Base-by-base conservation (phyloP, 2,113 vertebrate species). In the Tonatia bakeri region DNA sequence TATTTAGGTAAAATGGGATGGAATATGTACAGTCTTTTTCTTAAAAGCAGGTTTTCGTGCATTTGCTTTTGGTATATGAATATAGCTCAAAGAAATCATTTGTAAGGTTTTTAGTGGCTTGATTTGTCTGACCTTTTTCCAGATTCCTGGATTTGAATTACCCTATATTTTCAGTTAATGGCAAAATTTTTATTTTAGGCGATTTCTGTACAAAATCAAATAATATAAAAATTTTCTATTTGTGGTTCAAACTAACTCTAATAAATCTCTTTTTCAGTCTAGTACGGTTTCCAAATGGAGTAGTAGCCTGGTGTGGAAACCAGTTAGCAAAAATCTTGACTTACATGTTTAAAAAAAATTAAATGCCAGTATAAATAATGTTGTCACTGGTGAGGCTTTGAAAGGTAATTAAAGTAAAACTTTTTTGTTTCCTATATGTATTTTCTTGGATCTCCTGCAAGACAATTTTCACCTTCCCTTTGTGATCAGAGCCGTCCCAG, bases 381-480 rank as follows among this genome's bases (percentile, higher is more conserved):
- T 96, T 98, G 97, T 98, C 97, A 98, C 97, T 98, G 89, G 26
- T 94, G 92, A 98, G 98, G 98, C 96, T 88, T 98, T 98, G 97
- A 98, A 98, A 98, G 98, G 98, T 98, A 98, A 99, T 98, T 98
- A 99, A 99, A 99, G 98, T 98, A 98, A 98, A 98, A 98, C 98
- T 99, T 98, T 99, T 98, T 98, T 99, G 98, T 99, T 98, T 99
- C 98, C 97, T 98, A 98, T 98, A 98, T 98, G 98, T 98, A 98
- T 98, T 98, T 98, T 98, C 98, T 98, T 98, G 98, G 98, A 99
- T 98, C 98, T 99, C 97, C 98, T 98, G 98, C 98, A 99, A 99
- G 98, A 98, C 98, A 97, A 99, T 99, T 99, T 98, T 98, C 98
- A 99, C 98, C 98, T 99, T 98, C 98, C 98, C 98, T 98, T 99